Evolutionary conservation across 2,888 invertebrate genomes (phyloP), one percentile per base, ranked within the genome.

Genomic region (Malthinus seriepunctatus): DNA sequence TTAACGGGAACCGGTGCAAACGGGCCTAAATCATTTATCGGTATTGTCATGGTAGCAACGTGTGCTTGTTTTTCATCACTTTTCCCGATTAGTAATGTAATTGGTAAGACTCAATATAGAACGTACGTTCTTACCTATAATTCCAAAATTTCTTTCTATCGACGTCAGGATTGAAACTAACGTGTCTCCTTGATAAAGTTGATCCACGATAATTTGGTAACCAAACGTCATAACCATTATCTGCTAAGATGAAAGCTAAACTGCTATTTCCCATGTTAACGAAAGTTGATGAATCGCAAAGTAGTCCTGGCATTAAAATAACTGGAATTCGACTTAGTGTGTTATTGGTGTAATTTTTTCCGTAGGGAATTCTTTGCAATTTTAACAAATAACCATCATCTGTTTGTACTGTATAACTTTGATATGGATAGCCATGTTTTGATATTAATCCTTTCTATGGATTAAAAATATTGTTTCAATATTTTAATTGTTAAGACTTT

Each of bases 221-320:
- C 85, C 85, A 88, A 0, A 82, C 82, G 49, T 82, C 82, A 61
- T 78, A 82, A 11, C 82, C 82, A 14, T 71, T 69, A 54, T 82
- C 79, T 2, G 80, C 77, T 32, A 82, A 65, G 23, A 76, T 57
- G 51, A 75, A 80, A 0, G 71, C 81, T 5, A 85, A 71, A 57
- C 82, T 80, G 71, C 86, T 85, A 31, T 80, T 73, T 6, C 88
- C 87, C 51, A 86, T 80, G 8, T 88, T 76, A 1, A 93, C 79
- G 88, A 88, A 93, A 72, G 88, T 87, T 0, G 88, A 86, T 0
- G 90, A 88, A 67, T 88, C 87, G 10, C 86, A 84, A 0, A 90
- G 78, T 2, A 94, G 77, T 0, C 94, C 94, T 71, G 92, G 92
- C 70, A 91, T 89, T 33, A 93, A 73, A 52, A 91, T 79, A 56